Evolutionary conservation across 2,113 vertebrate genomes (phyloP), one percentile per base, ranked within the genome.

Genomic region (Nestor notabilis): DNA sequence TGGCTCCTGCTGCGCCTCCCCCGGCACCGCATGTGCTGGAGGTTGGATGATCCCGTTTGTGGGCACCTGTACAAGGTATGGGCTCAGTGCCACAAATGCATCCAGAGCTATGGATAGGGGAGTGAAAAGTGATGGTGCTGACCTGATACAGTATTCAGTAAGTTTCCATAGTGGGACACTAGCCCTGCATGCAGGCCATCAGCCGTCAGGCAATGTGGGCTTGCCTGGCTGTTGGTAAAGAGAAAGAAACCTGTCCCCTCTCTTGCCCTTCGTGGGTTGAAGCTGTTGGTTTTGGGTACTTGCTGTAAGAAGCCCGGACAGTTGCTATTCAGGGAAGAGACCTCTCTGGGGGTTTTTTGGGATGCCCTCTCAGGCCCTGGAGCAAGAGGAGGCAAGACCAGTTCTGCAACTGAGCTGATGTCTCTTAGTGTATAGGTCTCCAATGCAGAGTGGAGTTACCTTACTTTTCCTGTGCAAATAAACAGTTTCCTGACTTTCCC

Each of bases 1-100:
- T 37, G 33, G 17, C 35, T 56, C 41, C 66, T 13, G 25, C 83
- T 20, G 44, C 68, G 47, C 41, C 11, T 39, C 13, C 35, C 25
- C 49, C 0, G 0, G 66, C 31, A 15, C 41, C 0, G 1, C 13
- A 0, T 9, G 3, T 2, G 0, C 28, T 0, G 58, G 28, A 46
- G 28, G 14, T 2, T 63, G 60, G 23, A 23, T 2, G 2, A 50
- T 28, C 47, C 31, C 4, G 1, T 21, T 27, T 56, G 7, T 53
- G 49, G 35, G 24, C 33, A 49, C 12, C n/a, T 6, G 0, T 7
- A 27, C 29, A 16, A 20, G 47, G 10, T 49, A 11, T 0, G 2
- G 44, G 4, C 17, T 92, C 23, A 0, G 24, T 56, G 39, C 44
- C 0, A 1, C 55, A 47, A 17, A 47, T 24, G 18, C 37, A 21